phyloP scores from a whole-genome alignment of 2,797 vertebrate genomes.

The Macroramphosus scolopax region DNA sequence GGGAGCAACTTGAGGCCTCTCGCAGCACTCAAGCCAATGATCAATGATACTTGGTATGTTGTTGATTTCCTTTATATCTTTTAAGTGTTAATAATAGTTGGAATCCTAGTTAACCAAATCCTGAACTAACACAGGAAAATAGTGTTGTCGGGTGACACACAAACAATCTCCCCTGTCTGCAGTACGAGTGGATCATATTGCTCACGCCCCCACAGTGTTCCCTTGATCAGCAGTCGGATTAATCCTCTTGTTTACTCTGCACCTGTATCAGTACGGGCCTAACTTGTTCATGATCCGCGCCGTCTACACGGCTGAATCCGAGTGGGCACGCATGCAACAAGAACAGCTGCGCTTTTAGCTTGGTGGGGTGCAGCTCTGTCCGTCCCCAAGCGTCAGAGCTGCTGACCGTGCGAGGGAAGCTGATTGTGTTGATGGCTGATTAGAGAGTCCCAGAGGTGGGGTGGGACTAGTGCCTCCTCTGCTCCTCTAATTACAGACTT shows the following conservation, averaged over 20 bases:
- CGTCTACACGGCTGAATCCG: conserved; percentile 10
- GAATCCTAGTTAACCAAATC: no score
- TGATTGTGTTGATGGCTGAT: conserved; percentile 51
- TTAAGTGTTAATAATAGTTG: no score
- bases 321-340: conserved; percentile 5
- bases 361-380: conserved; percentile 15
- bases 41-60: no score
- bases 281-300: conserved; percentile 35
- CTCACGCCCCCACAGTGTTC: conserved; percentile 31
- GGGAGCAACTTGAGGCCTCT: no score
- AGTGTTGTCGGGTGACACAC: not conserved
- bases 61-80: no score
- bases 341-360: conserved; percentile 22
- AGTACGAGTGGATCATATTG: conserved; percentile 12
- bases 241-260: conserved; percentile 62
- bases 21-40: no score
- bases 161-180: conserved; percentile 18
- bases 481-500: conserved; percentile 66
- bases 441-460: conserved; percentile 40
- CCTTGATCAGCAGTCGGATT: conserved; percentile 54
- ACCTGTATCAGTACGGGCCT: conserved; percentile 48
- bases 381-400: conserved; percentile 23
- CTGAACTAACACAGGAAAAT: conserved; percentile 35
- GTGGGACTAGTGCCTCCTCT: conserved; percentile 43
- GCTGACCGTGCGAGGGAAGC: conserved; percentile 54